Base-by-base conservation (phyloP, 92 coral and sea anemone species). In the Anthopleura xanthogrammica region DNA sequence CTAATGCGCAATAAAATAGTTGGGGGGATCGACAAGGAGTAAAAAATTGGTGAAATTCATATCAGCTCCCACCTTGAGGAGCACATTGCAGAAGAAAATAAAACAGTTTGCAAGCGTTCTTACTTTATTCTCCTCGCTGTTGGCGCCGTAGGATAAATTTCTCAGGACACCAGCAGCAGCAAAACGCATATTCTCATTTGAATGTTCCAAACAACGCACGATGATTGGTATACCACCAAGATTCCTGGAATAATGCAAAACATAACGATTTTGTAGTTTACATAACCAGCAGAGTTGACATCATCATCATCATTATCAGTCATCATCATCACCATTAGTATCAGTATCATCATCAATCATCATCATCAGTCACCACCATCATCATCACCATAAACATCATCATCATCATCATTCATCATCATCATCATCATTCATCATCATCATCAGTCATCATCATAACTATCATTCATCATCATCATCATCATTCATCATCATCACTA, bases 151-250 rank as follows among this genome's bases (percentile, higher is more conserved):
- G 1, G 99, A 97, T 56, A 97, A 82, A 70, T 97, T 97, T 71
- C 98, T 89, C 65, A 97, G 79, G 13, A 95, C 91, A 84, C 95
- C 93, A 39, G 97, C 93, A 12, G 99, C 98, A 7, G 95, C 98
- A 48, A 90, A 89, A 50, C 98, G 91, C 5, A 97, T 90, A 16
- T 91, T 89, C 81, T 92, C 95, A 72, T 92, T 86, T 22, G 90
- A 83, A 72, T 93, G 95, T 16, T 85, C 88, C 87, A 97, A 54
- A 72, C 96, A 72, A 17, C 93, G 78, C 2, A 97, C 92, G 48
- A 94, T 88, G 13, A 93, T 90, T 16, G 91, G 95, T 73, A 97
- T 94, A 1, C 99, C 99, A 74, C 94, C 92, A 23, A 97, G 87
- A 65, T 89, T 90, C 82, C 99, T 97, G 85, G 40, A 70, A 24